Evolutionary conservation across 1,140 invertebrate species (phyloP), one percentile per base, ranked within the genome.

Genomic region (Mycetomoellerius zeteki): DNA sequence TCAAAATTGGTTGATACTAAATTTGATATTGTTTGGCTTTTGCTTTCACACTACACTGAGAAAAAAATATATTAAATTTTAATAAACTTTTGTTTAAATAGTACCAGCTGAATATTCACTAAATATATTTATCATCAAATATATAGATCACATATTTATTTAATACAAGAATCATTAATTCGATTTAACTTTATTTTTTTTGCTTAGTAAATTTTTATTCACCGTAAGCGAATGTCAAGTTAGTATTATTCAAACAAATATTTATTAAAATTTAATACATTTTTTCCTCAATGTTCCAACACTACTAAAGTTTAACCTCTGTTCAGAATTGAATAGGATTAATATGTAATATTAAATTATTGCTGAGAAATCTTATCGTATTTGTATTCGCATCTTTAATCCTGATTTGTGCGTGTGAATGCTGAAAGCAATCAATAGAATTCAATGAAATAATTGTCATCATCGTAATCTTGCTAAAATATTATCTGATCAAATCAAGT

Each of bases 1-100:
- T 50, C 65, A 12, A 81, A 81, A 81, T 84, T 82, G 65, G 47
- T 69, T 54, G 58, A 82, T 58, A 33, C 7, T 47, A 47, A 30
- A 75, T 30, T 75, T 47, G 43, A 84, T 56, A 60, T 75, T 62
- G 56, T 62, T 62, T 84, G 14, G 14, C n/a, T 60, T 72, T 60
- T 73, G 69, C 58, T 62, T 47, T 73, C 54, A 7, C 12, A 33
- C 54, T 50, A 50, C 37, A 43, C 37, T 43, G 37, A 43, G 37
- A 43, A 10, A 43, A 43, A 43, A 43, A 43, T 43, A 10, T 43
- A 10, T 10, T 43, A 43, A 43, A 43, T 43, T 43, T 43, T 43
- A 43, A 43, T 43, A 8, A 43, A 43, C 8, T 43, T 43, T 43
- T 12, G 37, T 43, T 43, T 43, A 10, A 43, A 43, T 43, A 12